Base-by-base conservation (phyloP, 1,140 invertebrate genomes). In the Philotrypesis tridentata region DNA sequence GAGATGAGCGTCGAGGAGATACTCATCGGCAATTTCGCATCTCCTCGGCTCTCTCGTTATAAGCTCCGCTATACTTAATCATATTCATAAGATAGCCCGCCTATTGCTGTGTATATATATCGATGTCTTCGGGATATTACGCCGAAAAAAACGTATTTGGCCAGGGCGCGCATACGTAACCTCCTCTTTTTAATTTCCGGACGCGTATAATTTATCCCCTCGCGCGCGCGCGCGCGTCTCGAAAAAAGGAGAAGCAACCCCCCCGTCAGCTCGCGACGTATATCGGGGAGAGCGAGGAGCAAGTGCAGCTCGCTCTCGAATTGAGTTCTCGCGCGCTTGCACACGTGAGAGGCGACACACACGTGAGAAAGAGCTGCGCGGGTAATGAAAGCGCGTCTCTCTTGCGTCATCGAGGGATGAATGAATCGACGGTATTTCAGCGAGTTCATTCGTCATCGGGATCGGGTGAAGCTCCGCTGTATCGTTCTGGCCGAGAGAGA, bases 371-470 rank as follows among this genome's bases (percentile, higher is more conserved):
- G 11, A n/a, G 1, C 23, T 17, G 6, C 33, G 37, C 12, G 14
- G 17, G 3, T 23, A 68, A 76, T 65, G 40, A 65, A 65, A n/a
- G 37, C 61, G 23, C 27, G 63, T 27, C 8, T 25, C 27, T 60
- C 67, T 29, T 40, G 48, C 43, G 27, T 78, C 76, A 71, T 60
- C 68, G 23, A 17, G 21, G 31, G 43, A 73, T 63, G 55, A 73
- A 73, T 72, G 33, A 80, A 73, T 80, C 67, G 55, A 71, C 55
- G 70, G 73, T 73, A 63, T 76, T 83, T 83, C 27, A 65, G 79
- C 55, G 77, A 79, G 72, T 63, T 82, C 76, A 76, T 84, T 84
- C 80, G 72, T 84, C 83, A 84, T 84, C 76, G 67, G 25, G 40
- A 17, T n/a, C n/a, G n/a, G n/a, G n/a, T n/a, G n/a, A n/a, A n/a